These are phyloP conservation scores for Loris lydekkerianus DNA, from an alignment of 2,797 vertebrate genomes.

Conservation along the genomic window DNA sequence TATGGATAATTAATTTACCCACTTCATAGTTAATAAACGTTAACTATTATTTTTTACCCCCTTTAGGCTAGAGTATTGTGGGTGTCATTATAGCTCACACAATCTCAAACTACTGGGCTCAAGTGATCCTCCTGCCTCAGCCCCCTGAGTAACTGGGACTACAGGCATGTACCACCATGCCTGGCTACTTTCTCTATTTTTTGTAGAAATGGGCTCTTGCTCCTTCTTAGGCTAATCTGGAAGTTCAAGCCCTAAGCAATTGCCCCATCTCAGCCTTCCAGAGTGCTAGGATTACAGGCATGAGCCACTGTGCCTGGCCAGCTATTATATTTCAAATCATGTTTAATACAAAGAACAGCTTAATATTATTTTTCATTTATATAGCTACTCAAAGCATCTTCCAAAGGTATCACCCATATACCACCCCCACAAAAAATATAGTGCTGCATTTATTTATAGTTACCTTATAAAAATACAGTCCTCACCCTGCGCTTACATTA, in stretches of 20 bases:
- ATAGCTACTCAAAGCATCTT: background rate
- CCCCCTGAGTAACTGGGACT: background rate
- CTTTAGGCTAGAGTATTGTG: background rate
- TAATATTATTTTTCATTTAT: slow-evolving; percentile 17
- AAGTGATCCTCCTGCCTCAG: background rate
- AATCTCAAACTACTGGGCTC: background rate
- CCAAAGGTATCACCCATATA: background rate
- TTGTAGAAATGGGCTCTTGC: background rate
- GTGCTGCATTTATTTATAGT: background rate
- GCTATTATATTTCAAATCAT: background rate
- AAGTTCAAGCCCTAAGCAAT: background rate
- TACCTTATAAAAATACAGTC: background rate
- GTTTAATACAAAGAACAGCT: slow-evolving; percentile 10
- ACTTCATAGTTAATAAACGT: background rate
- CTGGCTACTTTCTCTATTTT: background rate
- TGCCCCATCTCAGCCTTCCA: background rate
- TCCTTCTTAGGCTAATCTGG: background rate
- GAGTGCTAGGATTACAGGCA: background rate
- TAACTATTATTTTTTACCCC: background rate
- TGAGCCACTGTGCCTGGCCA: background rate
- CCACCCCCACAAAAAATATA: background rate
- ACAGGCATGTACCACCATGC: background rate
- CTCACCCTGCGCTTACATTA: background rate
- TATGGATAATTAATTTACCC: background rate
- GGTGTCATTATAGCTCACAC: background rate